Percentiles rank a stretch among this genome's conserved stretches.
Conservation (phyloP, 2,113 vertebrate genomes). For the Mesitornis unicolor region DNA sequence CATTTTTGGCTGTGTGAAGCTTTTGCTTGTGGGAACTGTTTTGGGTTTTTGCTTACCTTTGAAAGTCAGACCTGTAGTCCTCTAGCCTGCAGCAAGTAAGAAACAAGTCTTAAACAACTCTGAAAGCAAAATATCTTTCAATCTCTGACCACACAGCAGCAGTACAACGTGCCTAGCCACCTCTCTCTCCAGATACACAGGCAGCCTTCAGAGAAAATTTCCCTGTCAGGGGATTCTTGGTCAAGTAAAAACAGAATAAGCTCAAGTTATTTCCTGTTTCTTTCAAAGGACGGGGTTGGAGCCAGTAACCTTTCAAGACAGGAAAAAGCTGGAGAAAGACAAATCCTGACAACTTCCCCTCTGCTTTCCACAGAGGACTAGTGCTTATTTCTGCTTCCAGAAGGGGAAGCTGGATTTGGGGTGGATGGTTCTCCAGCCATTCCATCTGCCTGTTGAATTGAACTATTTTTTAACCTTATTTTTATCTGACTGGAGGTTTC, state of each 20-base stretch:
- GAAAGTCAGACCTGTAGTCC: not conserved
- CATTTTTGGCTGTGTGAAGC: not conserved
- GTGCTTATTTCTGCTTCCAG: not conserved
- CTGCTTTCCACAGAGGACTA: not conserved
- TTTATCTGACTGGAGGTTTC: not conserved
- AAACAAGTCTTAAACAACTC: not conserved
- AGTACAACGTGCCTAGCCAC: not conserved
- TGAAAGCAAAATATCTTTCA: not conserved
- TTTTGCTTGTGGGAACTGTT: not conserved
- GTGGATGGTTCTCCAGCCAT: not conserved
- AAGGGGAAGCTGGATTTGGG: not conserved
- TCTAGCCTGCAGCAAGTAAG: not conserved
- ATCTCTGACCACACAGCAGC: not conserved
- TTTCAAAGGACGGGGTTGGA: slow-evolving; percentile 18
- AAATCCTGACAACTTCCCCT: slow-evolving; percentile 27
- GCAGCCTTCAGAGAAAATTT: slow-evolving; percentile 10
- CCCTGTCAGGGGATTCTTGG: not conserved
- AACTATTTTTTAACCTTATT: not conserved
- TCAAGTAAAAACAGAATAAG: slow-evolving; percentile 27
- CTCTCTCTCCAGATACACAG: not conserved
- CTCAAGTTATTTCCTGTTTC: slow-evolving; percentile 41
- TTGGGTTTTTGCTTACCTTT: not conserved
- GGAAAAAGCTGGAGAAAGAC: slow-evolving; percentile 30
- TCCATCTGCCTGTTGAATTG: not conserved
- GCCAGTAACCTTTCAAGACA: slow-evolving; percentile 33